Evolutionary conservation across 2,113 vertebrate genomes (phyloP).

Genomic region (Neoarius graeffei): DNA sequence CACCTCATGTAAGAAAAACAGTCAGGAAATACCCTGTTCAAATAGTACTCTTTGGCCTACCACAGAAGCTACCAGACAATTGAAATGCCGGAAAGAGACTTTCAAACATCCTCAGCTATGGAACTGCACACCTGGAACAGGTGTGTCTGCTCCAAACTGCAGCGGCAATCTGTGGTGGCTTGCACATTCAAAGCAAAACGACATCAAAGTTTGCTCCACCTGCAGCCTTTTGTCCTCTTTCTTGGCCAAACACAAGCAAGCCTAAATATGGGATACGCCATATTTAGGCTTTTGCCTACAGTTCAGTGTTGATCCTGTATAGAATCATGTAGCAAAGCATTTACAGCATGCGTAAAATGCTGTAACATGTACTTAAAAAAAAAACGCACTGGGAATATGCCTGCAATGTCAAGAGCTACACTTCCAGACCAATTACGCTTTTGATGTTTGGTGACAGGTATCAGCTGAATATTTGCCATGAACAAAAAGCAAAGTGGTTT

Average conservation of each 20-base stretch:
- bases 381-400: not conserved
- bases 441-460: not conserved
- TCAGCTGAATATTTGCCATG: constrained; percentile 27
- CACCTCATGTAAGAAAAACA: not conserved
- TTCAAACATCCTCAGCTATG: not conserved
- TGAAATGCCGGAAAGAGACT: not conserved
- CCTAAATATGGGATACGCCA: not conserved
- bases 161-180: constrained; percentile 34
- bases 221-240: constrained; percentile 10
- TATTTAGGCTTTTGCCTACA: not conserved
- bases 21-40: constrained; percentile 4
- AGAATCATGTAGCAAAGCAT: not conserved
- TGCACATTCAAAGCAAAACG: constrained; percentile 37
- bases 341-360: not conserved
- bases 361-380: not conserved
- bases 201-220: constrained; percentile 44
- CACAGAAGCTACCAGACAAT: constrained; percentile 8
- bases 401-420: not conserved
- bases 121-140: constrained; percentile 52
- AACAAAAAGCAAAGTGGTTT: constrained; percentile 8
- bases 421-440: not conserved
- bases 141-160: constrained; percentile 38
- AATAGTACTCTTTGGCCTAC: constrained; percentile 5
- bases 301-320: not conserved
- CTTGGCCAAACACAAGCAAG: constrained; percentile 27